phyloP scores from a whole-genome alignment of 2,888 invertebrate genomes.

The Drosophila pseudotalamancana region DNA sequence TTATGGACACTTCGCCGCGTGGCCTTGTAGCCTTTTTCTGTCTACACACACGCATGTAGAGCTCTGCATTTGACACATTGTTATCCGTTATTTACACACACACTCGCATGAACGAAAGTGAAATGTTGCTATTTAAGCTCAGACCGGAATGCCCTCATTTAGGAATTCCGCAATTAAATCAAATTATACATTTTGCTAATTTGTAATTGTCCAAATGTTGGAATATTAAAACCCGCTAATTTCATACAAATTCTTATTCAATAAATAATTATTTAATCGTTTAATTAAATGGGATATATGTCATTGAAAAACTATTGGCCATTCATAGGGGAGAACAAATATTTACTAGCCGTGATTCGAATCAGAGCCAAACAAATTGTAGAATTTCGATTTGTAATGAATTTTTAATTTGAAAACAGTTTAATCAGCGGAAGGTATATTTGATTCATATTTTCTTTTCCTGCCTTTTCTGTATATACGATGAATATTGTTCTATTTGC shows the following conservation, averaged over 20 bases:
- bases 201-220: slow-evolving; percentile 49
- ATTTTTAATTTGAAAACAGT: too few species aligned
- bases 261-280: background rate
- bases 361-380: too few species aligned
- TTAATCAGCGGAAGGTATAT: slow-evolving; percentile 11
- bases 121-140: slow-evolving; percentile 23
- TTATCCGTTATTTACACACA: slow-evolving; percentile 4
- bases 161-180: slow-evolving; percentile 44
- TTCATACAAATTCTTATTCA: too few species aligned
- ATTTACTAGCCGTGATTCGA: too few species aligned
- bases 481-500: too few species aligned
- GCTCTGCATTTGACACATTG: slow-evolving; percentile 32
- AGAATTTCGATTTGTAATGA: too few species aligned
- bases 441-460: background rate
- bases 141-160: slow-evolving; percentile 34
- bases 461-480: background rate
- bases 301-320: too few species aligned
- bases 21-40: slow-evolving; percentile 45
- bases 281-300: too few species aligned
- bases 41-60: slow-evolving; percentile 10
- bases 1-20: slow-evolving; percentile 48
- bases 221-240: background rate
- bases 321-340: too few species aligned
- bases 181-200: slow-evolving; percentile 54
- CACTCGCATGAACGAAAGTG: background rate